A percentile compares a stretch with the other conserved stretches of the same genome.
These are phyloP conservation scores for Athalia cordata DNA, from an alignment of 2,888 invertebrate genomes.

Conservation along the genomic window DNA sequence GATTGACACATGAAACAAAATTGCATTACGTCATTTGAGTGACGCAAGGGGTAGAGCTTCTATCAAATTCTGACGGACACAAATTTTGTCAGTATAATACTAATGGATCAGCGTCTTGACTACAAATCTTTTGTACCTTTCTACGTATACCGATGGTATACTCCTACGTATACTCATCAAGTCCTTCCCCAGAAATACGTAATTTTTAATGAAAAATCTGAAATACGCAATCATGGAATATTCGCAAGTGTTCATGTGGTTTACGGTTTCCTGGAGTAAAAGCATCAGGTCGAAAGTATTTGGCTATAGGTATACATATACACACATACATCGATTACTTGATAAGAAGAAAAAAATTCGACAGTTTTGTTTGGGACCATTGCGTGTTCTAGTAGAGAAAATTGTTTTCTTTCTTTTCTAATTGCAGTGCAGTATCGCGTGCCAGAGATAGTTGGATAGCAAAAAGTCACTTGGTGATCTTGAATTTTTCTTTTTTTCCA, in stretches of 20 bases:
- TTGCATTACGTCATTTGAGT: slow-evolving; percentile 7
- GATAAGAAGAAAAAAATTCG: not conserved
- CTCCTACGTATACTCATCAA: too few relatives aligned
- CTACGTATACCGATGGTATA: not conserved
- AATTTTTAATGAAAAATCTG: too few relatives aligned
- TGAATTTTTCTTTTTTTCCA: not conserved
- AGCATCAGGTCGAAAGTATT: too few relatives aligned
- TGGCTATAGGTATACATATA: not conserved
- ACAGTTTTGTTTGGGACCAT: slow-evolving; percentile 3
- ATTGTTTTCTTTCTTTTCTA: not conserved
- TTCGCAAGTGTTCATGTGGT: too few relatives aligned
- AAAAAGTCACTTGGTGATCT: slow-evolving; percentile 23
- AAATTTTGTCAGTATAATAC: not conserved
- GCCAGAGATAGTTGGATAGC: not conserved
- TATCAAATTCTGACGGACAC: not conserved
- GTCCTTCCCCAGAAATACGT: too few relatives aligned
- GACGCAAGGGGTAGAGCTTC: slow-evolving; percentile 16
- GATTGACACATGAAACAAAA: slow-evolving; percentile 8
- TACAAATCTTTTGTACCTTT: not conserved
- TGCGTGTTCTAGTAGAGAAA: slow-evolving; percentile 1
- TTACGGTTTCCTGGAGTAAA: too few relatives aligned
- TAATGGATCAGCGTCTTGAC: not conserved
- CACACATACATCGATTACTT: not conserved
- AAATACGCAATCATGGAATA: too few relatives aligned
- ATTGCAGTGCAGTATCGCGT: slow-evolving; percentile 15